These are phyloP conservation scores for Hydropsyche betteni DNA, from an alignment of 2,888 invertebrate genomes.

Conservation along the genomic window DNA sequence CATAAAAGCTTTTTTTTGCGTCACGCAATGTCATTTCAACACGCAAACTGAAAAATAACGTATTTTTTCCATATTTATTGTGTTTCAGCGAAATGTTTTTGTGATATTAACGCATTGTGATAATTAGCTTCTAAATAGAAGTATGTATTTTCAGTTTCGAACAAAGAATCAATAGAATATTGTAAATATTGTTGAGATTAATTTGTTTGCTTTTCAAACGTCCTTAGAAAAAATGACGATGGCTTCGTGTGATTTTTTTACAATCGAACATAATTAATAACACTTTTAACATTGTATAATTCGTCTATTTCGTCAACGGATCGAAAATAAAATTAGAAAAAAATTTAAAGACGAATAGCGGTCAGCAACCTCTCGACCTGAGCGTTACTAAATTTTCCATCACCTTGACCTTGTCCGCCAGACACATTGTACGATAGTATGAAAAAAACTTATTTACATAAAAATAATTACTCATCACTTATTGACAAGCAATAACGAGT, in stretches of 20 bases:
- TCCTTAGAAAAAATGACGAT: no score
- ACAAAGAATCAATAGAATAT: no score
- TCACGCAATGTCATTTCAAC: slow-evolving; percentile 33
- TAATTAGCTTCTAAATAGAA: no score
- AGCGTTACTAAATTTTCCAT: slow-evolving; percentile 23
- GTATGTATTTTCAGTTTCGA: no score
- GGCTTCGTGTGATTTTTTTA: no score
- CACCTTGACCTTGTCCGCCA: slow-evolving; percentile 31
- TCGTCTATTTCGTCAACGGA: no score
- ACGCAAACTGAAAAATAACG: slow-evolving; percentile 11
- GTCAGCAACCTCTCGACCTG: slow-evolving; percentile 27
- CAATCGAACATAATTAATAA: no score
- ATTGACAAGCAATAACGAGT: slow-evolving; percentile 2
- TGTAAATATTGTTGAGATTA: no score
- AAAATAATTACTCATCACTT: slow-evolving; percentile 29
- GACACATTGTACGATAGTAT: slow-evolving; percentile 3
- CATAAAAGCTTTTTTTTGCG: slow-evolving; percentile 28
- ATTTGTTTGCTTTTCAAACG: no score
- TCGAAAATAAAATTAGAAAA: background rate
- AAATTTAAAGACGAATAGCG: slow-evolving; percentile 16
- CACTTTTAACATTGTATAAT: no score
- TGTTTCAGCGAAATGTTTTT: slow-evolving; percentile 8
- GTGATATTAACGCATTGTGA: background rate
- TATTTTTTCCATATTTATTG: slow-evolving; percentile 9
- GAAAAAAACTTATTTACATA: slow-evolving; percentile 23